phyloP scores from a whole-genome alignment of 2,113 vertebrate species.

The Tetraodon nigroviridis region DNA sequence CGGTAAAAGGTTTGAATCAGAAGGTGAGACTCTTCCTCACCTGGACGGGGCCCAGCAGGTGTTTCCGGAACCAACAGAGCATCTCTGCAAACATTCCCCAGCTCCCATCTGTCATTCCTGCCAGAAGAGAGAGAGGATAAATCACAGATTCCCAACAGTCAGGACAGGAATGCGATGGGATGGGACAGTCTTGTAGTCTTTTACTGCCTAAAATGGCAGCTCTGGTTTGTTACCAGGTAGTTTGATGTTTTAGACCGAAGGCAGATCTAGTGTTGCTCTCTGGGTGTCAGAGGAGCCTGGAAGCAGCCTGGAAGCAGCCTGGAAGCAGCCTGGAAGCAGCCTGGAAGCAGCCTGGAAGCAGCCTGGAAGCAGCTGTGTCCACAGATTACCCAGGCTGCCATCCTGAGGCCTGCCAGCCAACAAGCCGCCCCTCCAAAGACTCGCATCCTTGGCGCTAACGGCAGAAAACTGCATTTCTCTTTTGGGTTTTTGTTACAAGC shows the following conservation, averaged over 20 bases:
- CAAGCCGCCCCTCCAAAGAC: neutral
- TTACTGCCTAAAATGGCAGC: no score
- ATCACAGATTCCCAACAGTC: no score
- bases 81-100: slow-evolving; percentile 88
- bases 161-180: no score
- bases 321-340: slow-evolving; percentile 38
- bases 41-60: slow-evolving; percentile 93
- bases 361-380: slow-evolving; percentile 39
- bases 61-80: slow-evolving; percentile 86
- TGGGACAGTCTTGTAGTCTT: no score
- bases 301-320: slow-evolving; percentile 28
- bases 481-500: neutral
- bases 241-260: slow-evolving; percentile 15
- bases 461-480: neutral
- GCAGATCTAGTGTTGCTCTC: slow-evolving; percentile 18
- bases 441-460: no score
- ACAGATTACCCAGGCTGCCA: slow-evolving; percentile 23
- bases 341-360: slow-evolving; percentile 20
- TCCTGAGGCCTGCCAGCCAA: slow-evolving; percentile 14
- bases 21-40: slow-evolving; percentile 52
- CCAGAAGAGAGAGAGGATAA: slow-evolving; percentile 9
- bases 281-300: slow-evolving; percentile 16
- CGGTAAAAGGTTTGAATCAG: no score
- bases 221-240: no score
- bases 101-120: slow-evolving; percentile 92